A percentile compares a stretch with the other conserved stretches of the same genome.
Conservation (phyloP, 2,113 vertebrate species). For the Oreotrochilus melanogaster region DNA sequence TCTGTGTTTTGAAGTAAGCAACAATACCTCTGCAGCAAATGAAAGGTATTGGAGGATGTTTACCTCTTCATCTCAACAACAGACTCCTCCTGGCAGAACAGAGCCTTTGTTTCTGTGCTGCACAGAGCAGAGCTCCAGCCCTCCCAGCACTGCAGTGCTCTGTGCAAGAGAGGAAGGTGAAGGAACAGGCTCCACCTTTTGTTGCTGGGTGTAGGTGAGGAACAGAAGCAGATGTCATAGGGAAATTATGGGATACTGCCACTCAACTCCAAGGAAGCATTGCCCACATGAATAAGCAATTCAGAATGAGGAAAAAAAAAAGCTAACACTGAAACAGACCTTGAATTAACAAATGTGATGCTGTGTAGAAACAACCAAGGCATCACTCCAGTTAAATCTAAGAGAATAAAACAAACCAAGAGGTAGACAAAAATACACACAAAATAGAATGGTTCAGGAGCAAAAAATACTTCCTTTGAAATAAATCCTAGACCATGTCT, state of each 20-base stretch:
- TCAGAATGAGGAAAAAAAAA: background rate
- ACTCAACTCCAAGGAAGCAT: background rate
- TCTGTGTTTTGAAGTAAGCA: background rate
- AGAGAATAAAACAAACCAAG: background rate
- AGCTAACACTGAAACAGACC: background rate
- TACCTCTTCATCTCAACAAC: background rate
- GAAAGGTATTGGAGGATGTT: background rate
- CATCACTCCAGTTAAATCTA: background rate
- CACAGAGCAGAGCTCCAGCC: background rate
- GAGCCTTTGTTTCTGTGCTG: background rate
- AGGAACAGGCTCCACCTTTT: background rate
- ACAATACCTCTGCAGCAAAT: background rate
- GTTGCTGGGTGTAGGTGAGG: background rate
- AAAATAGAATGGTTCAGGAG: background rate
- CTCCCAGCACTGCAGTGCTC: background rate
- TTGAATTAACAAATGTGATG: background rate
- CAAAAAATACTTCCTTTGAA: background rate
- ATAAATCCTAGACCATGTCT: background rate
- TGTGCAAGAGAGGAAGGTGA: background rate
- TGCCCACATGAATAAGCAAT: background rate
- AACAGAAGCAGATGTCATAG: background rate
- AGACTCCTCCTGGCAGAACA: background rate
- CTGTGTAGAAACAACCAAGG: background rate
- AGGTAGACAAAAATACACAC: background rate
- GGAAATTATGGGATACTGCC: background rate